Percentiles rank a stretch among this genome's conserved stretches.
phyloP scores from a whole-genome alignment of 2,113 vertebrate genomes.

The Synchiropus splendidus region DNA sequence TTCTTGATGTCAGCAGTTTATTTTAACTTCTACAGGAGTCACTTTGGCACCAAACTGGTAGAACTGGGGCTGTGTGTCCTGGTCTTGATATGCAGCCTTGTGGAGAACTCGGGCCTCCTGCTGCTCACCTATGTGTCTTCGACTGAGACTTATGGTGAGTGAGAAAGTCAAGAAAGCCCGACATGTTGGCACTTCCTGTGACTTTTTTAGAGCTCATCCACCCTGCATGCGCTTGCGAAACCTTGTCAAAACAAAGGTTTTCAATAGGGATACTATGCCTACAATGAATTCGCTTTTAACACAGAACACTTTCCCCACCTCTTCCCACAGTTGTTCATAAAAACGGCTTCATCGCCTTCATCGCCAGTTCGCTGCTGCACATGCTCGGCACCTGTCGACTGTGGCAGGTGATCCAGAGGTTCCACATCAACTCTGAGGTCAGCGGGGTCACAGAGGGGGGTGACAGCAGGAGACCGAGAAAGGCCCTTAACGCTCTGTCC shows the following conservation, averaged over 20 bases:
- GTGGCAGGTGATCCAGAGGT: constrained; percentile 77
- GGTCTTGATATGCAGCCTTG: constrained; percentile 69
- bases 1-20: constrained; percentile 76
- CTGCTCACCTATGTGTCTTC: constrained; percentile 88
- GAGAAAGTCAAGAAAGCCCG: too few species aligned
- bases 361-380: constrained; percentile 74
- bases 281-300: too few species aligned
- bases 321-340: constrained; percentile 75
- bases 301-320: too few species aligned
- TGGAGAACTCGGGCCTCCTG: constrained; percentile 79
- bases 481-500: fast-evolving
- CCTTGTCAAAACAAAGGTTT: too few species aligned
- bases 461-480: too few species aligned
- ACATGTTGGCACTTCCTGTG: background rate
- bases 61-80: constrained; percentile 65
- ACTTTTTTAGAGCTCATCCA: background rate
- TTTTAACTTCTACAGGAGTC: constrained; percentile 77
- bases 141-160: constrained; percentile 80
- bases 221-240: background rate
- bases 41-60: constrained; percentile 46
- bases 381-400: constrained; percentile 84
- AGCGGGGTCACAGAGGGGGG: background rate
- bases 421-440: constrained; percentile 79
- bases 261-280: too few species aligned
- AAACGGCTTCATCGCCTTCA: constrained; percentile 79